Base-by-base conservation (phyloP, 1,140 invertebrate genomes). In the Tetraneura akinire region DNA sequence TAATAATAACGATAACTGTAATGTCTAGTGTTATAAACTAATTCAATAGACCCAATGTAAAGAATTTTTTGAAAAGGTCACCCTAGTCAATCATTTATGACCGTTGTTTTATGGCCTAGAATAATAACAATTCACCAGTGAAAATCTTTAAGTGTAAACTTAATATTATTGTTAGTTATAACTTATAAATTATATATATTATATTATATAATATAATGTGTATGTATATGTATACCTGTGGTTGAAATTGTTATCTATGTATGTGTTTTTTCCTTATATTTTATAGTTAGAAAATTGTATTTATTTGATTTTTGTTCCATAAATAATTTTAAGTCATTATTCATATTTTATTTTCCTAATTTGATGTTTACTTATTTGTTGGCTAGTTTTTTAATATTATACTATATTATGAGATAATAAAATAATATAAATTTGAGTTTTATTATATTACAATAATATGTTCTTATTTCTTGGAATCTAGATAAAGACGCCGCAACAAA, bases 281-380 rank as follows among this genome's bases (percentile, higher is more conserved):
- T 29, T 70, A 70, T 70, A 16, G 42, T 70, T 70, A 29, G 14
- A 70, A 70, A 70, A 23, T 49, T 26, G 42, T 23, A 47, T 70
- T 47, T 70, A 18, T 70, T 26, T 70, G 9, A 32, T 71, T 26
- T 49, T 71, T 51, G 68, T 71, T 71, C 47, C 47, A 9, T 71
- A 32, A 11, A 13, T 51, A 71, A 51, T 71, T 51, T 71, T 70
- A 70, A 70, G 45, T 49, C 6, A 60, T 70, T 68, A 26, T 57
- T n/a, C 21, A 62, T 78, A 42, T 62, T 62, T 78, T 45, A 62
- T 45, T 78, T 60, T 78, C 74, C 74, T 78, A 47, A 78, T 78
- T 78, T 47, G n/a, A 78, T 78, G 53, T 78, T 78, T 78, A 78
- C 32, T 78, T 78, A 78, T 78, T 78, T 78, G 74, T 78, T 78